These are phyloP conservation scores for Diarsia brunnea DNA, from an alignment of 2,888 invertebrate species.

Conservation along the genomic window DNA sequence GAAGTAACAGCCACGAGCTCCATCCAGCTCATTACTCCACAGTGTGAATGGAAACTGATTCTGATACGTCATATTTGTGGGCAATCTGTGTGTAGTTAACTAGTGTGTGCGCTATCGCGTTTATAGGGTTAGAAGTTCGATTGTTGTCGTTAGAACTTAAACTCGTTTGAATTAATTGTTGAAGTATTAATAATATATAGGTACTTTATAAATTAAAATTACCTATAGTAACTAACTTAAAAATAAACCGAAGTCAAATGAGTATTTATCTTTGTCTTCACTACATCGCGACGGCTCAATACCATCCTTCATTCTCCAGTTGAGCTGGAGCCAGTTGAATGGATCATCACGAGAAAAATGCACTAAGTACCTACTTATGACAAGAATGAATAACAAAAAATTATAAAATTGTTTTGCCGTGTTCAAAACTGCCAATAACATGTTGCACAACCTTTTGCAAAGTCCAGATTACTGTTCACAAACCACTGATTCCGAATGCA, in stretches of 20 bases:
- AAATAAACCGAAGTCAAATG: no score
- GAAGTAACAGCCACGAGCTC: slow-evolving; percentile 67
- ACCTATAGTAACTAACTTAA: no score
- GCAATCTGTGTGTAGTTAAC: slow-evolving; percentile 1
- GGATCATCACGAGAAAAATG: neutral
- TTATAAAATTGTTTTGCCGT: slow-evolving; percentile 7
- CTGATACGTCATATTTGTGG: slow-evolving; percentile 63
- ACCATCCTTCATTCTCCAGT: neutral
- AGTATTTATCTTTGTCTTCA: neutral
- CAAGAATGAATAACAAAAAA: slow-evolving; percentile 11
- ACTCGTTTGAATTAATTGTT: neutral
- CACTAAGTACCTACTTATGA: neutral
- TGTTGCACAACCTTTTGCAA: slow-evolving; percentile 34
- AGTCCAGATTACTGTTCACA: slow-evolving; percentile 33
- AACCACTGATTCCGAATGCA: slow-evolving; percentile 27
- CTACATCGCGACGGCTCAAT: neutral
- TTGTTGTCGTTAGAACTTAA: neutral
- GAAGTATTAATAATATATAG: neutral
- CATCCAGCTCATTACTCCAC: slow-evolving; percentile 82
- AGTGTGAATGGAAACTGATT: slow-evolving; percentile 69
- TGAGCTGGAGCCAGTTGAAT: neutral
- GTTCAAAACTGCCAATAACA: slow-evolving; percentile 43
- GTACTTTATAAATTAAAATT: no score
- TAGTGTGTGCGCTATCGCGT: neutral
- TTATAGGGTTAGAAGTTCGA: slow-evolving; percentile 12